phyloP scores from a whole-genome alignment of 2,113 vertebrate genomes.

The Dipodomys stephensi region DNA sequence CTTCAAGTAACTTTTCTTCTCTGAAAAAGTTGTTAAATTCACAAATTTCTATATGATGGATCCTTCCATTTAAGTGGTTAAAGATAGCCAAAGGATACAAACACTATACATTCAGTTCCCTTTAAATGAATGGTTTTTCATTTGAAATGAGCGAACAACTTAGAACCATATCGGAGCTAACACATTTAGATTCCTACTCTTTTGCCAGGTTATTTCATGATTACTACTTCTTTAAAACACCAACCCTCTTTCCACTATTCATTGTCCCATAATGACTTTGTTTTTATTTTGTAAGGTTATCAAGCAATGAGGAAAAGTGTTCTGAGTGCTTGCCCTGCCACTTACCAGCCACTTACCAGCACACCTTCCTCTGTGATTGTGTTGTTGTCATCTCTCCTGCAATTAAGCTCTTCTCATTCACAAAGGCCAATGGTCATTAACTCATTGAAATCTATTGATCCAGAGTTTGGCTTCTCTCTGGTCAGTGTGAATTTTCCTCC shows the following conservation, averaged over 20 bases:
- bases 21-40: background rate
- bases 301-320: background rate
- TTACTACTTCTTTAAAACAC: background rate
- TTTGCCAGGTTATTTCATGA: background rate
- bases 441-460: background rate
- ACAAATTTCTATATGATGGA: background rate
- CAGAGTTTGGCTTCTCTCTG: background rate
- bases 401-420: background rate
- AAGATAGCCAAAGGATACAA: background rate
- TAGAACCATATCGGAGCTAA: background rate
- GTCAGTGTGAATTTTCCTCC: background rate
- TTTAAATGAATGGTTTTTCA: background rate
- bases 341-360: background rate
- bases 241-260: background rate
- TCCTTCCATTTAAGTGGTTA: too few species aligned
- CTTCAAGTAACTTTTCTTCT: background rate
- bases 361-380: background rate
- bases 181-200: background rate
- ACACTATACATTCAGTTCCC: background rate
- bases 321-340: background rate
- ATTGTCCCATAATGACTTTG: background rate
- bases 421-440: background rate
- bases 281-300: background rate
- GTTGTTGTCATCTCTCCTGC: background rate
- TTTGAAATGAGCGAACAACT: background rate